These are phyloP conservation scores for Hystrix brachyura DNA, from an alignment of 2,113 vertebrate genomes.

Conservation along the genomic window DNA sequence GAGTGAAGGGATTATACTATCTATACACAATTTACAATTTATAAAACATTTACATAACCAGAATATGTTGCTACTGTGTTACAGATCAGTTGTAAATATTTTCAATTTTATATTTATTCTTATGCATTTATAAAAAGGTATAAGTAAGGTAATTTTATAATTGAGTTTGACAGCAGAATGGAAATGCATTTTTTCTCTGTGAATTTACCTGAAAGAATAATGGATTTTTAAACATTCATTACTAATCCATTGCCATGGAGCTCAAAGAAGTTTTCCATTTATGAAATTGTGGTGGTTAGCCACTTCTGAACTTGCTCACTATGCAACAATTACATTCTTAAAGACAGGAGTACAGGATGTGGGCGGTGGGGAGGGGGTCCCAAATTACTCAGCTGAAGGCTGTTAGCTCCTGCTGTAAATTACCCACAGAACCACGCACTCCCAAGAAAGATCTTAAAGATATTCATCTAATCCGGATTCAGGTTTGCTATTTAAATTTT, in stretches of 20 bases:
- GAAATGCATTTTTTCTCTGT: neutral
- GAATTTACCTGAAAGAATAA: constrained; percentile 38
- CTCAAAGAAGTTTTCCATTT: neutral
- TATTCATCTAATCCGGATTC: neutral
- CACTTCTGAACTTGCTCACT: neutral
- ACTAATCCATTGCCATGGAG: neutral
- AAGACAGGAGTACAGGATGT: neutral
- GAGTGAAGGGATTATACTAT: neutral
- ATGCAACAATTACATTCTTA: neutral
- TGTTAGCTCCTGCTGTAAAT: neutral
- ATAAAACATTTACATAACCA: neutral
- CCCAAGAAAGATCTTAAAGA: neutral
- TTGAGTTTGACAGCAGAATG: constrained; percentile 24
- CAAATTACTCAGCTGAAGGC: neutral
- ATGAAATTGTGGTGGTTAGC: neutral
- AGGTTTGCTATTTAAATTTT: neutral
- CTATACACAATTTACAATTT: neutral
- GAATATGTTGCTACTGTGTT: neutral
- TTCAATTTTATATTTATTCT: neutral
- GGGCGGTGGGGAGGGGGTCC: neutral
- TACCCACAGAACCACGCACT: neutral
- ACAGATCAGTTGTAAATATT: neutral
- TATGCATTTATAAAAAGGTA: neutral
- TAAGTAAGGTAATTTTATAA: neutral
- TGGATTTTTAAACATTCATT: neutral